Conservation (phyloP, 2,888 invertebrate genomes). For the Archips crataeganus region DNA sequence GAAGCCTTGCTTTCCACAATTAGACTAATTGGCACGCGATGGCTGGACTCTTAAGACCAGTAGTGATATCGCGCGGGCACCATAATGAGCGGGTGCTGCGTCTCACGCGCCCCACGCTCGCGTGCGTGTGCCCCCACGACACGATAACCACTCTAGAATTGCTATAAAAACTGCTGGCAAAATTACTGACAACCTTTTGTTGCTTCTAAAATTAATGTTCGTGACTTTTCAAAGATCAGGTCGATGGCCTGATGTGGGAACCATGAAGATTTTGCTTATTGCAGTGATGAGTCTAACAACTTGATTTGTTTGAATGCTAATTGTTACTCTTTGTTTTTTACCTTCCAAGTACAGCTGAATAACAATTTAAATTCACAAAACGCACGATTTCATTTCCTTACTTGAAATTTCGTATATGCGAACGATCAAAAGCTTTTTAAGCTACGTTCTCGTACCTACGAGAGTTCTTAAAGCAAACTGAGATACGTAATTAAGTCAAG, state of each 20-base stretch:
- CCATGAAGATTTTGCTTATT: slow-evolving; percentile 1
- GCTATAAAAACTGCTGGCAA: slow-evolving; percentile 37
- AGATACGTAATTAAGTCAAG: slow-evolving; percentile 21
- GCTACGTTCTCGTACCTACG: not conserved
- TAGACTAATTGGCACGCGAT: slow-evolving; percentile 76
- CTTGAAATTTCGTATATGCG: not conserved
- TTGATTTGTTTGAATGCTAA: not conserved
- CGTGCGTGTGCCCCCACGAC: slow-evolving; percentile 57
- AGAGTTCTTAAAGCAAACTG: slow-evolving; percentile 11
- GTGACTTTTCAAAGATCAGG: slow-evolving; percentile 40
- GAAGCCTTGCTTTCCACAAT: slow-evolving; percentile 75
- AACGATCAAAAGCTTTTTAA: slow-evolving; percentile 1
- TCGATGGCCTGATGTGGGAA: slow-evolving; percentile 39
- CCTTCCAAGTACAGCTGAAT: not conserved
- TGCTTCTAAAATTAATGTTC: slow-evolving; percentile 38
- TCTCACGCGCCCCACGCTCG: slow-evolving; percentile 65
- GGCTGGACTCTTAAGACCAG: slow-evolving; percentile 73
- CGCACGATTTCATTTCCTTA: not conserved
- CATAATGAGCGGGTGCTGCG: slow-evolving; percentile 67
- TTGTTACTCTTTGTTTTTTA: not conserved
- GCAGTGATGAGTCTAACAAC: not conserved
- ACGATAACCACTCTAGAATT: slow-evolving; percentile 50
- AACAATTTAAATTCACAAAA: not conserved
- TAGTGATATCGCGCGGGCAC: slow-evolving; percentile 64
- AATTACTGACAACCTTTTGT: slow-evolving; percentile 39